Percentiles rank a stretch among this genome's conserved stretches.
Evolutionary conservation across 1,140 invertebrate genomes (phyloP).

Genomic region (Callitettix versicolor): DNA sequence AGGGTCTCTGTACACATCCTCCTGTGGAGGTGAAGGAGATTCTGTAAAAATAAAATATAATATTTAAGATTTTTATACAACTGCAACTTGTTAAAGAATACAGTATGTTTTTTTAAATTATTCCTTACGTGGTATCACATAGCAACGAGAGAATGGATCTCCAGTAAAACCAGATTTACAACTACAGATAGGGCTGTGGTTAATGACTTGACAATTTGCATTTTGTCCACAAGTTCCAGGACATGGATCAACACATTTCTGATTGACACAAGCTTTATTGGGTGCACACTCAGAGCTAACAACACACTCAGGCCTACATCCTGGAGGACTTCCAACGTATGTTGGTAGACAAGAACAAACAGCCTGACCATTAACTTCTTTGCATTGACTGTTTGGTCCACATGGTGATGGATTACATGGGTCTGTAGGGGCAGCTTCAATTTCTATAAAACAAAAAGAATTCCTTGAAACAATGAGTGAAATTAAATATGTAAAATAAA

Average conservation of each 20-base stretch:
- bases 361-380: constrained; percentile 29
- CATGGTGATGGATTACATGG: constrained; percentile 34
- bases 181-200: constrained; percentile 41
- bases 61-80: constrained; percentile 8
- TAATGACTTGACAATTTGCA: constrained; percentile 40
- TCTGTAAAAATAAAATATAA: constrained; percentile 22
- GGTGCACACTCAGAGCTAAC: constrained; percentile 42
- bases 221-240: constrained; percentile 41
- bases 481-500: too few species aligned
- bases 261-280: constrained; percentile 36
- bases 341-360: constrained; percentile 37
- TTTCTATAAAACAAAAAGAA: constrained; percentile 9
- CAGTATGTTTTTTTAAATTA: constrained; percentile 22
- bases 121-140: constrained; percentile 32
- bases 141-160: constrained; percentile 42
- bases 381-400: constrained; percentile 37
- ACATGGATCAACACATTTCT: constrained; percentile 43
- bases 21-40: constrained; percentile 16
- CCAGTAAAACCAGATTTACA: constrained; percentile 37
- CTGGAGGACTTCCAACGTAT: constrained; percentile 52
- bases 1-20: constrained; percentile 26
- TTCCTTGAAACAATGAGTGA: too few species aligned
- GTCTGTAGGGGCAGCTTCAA: constrained; percentile 24
- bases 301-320: constrained; percentile 56
- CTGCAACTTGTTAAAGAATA: not conserved